Percentiles rank a stretch among this genome's conserved stretches.
Conservation (phyloP, 2,113 vertebrate genomes). For the Harpagus bidentatus region DNA sequence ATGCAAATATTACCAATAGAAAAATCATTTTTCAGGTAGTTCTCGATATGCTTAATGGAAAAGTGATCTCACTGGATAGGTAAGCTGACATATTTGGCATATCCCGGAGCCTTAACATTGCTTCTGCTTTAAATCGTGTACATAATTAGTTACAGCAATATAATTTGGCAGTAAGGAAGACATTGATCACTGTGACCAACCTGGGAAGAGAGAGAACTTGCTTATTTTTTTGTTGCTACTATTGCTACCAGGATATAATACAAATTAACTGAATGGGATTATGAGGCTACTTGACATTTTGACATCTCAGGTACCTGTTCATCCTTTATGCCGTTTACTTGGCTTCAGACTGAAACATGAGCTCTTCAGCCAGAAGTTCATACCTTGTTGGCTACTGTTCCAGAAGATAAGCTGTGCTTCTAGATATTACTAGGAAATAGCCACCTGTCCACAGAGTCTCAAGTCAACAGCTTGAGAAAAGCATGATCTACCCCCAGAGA, state of each 20-base stretch:
- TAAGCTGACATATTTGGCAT: neutral
- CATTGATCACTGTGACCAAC: neutral
- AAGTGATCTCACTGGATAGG: neutral
- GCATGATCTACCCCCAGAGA: neutral
- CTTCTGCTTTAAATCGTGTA: neutral
- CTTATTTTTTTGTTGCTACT: neutral
- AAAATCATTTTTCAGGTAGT: neutral
- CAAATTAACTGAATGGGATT: neutral
- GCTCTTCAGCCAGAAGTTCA: neutral
- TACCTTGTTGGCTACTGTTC: neutral
- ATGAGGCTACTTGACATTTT: neutral
- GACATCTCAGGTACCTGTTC: neutral
- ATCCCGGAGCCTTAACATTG: neutral
- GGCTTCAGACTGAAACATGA: neutral
- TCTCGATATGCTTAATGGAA: fast-evolving
- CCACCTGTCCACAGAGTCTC: neutral
- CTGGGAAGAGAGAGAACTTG: neutral
- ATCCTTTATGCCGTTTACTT: neutral
- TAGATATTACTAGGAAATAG: neutral
- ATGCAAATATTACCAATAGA: neutral
- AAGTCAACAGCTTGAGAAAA: neutral
- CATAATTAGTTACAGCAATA: neutral
- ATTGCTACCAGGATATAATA: neutral
- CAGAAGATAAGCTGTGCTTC: neutral
- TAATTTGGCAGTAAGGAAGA: neutral